Evolutionary conservation across 2,113 vertebrate species (phyloP).

Genomic region (Actenoides hombroni): DNA sequence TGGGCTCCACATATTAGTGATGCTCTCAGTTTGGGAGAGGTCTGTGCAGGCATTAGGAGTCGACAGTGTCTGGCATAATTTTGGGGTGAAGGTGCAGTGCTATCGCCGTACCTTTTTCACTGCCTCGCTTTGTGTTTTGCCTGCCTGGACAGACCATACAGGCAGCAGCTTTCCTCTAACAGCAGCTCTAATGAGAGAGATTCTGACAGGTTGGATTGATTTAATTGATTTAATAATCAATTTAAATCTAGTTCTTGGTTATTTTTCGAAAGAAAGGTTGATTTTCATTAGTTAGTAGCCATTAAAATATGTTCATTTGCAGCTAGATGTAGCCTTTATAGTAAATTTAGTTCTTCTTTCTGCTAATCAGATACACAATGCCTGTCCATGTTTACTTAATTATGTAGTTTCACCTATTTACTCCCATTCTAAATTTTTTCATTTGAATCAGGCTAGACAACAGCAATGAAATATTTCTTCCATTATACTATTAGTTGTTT

Average conservation of each 20-base stretch:
- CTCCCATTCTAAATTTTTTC: neutral
- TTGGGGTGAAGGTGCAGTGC: neutral
- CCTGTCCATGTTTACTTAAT: neutral
- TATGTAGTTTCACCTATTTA: neutral
- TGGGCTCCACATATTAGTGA: neutral
- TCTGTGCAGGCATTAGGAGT: neutral
- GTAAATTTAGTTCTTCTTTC: conserved; percentile 3
- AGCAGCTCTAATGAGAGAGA: neutral
- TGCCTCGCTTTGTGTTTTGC: neutral
- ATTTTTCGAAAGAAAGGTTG: conserved; percentile 36
- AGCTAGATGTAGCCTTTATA: neutral
- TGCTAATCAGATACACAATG: neutral
- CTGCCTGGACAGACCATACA: neutral
- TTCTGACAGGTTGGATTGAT: conserved; percentile 26
- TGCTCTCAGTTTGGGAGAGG: neutral
- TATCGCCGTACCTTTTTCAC: neutral
- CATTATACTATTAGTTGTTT: neutral
- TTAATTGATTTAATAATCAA: conserved; percentile 49
- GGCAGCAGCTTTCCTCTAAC: neutral
- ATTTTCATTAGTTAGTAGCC: conserved; percentile 7
- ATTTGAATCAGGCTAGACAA: neutral
- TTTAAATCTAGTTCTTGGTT: conserved; percentile 37
- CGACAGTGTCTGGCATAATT: neutral
- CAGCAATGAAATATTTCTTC: neutral
- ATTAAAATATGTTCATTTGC: conserved; percentile 28